A percentile compares a stretch with the other conserved stretches of the same genome.
Conservation (phyloP, 2,888 invertebrate genomes). For the Ochropacha duplaris region DNA sequence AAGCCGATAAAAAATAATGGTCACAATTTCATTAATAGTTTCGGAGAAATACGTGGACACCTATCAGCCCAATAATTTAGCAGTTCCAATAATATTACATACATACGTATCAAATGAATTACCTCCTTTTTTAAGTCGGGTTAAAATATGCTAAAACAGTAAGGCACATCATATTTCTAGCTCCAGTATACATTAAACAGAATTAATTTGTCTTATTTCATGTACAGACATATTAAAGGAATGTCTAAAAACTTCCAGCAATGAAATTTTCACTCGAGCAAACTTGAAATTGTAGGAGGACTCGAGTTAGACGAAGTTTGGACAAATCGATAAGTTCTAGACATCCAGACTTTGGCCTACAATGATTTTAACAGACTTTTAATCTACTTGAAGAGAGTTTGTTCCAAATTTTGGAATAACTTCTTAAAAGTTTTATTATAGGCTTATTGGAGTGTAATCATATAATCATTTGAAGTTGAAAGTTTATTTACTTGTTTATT, state of each 20-base stretch:
- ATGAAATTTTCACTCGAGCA: not conserved
- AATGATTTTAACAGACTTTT: conserved; percentile 22
- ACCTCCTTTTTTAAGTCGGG: too few relatives aligned
- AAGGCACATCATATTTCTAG: not conserved
- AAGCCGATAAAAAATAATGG: too few relatives aligned
- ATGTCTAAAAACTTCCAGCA: not conserved
- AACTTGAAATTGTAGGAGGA: not conserved
- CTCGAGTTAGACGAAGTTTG: not conserved
- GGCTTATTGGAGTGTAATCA: not conserved
- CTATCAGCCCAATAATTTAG: too few relatives aligned
- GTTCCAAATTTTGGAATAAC: conserved; percentile 12
- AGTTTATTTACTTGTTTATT: not conserved
- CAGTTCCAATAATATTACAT: too few relatives aligned
- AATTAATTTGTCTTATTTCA: not conserved
- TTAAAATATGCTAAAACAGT: not conserved
- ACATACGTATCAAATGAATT: too few relatives aligned
- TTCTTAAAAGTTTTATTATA: conserved; percentile 13
- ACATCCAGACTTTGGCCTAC: conserved; percentile 5
- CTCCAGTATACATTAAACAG: too few relatives aligned
- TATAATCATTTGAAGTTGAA: not conserved
- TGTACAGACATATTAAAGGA: not conserved
- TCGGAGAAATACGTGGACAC: too few relatives aligned
- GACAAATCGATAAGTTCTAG: conserved; percentile 7
- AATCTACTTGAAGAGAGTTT: conserved; percentile 24
- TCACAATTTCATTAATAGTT: too few relatives aligned